Evolutionary conservation across 2,888 invertebrate species (phyloP).

Genomic region (Eledona agricola): DNA sequence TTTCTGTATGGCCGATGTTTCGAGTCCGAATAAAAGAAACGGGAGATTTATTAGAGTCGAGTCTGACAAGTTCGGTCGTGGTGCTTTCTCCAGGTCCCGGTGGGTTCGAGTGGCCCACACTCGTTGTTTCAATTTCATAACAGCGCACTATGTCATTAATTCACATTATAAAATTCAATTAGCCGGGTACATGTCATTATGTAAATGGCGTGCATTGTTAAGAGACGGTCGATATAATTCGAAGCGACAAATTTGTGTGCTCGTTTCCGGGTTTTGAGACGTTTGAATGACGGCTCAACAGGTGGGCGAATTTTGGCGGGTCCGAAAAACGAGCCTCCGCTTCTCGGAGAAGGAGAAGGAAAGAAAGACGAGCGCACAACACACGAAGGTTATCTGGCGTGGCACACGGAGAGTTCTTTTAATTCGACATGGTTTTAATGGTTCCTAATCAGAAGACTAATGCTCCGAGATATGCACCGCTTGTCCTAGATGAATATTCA

Average conservation of each 20-base stretch:
- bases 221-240: background rate
- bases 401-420: slow-evolving; percentile 39
- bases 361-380: too few species aligned
- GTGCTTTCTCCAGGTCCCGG: background rate
- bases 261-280: slow-evolving; percentile 28
- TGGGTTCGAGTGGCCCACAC: slow-evolving; percentile 16
- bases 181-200: slow-evolving; percentile 16
- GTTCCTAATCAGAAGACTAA: slow-evolving; percentile 48
- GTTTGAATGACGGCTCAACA: slow-evolving; percentile 33
- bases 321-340: slow-evolving; percentile 27
- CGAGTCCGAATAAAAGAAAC: too few species aligned
- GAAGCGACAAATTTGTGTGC: slow-evolving; percentile 2
- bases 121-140: slow-evolving; percentile 12
- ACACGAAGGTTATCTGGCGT: slow-evolving; percentile 43
- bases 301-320: too few species aligned
- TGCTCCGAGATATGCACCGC: slow-evolving; percentile 46
- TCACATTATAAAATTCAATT: slow-evolving; percentile 23
- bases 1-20: too few species aligned
- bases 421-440: slow-evolving; percentile 50
- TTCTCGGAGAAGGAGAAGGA: slow-evolving; percentile 35
- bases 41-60: slow-evolving; percentile 1
- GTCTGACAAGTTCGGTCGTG: slow-evolving; percentile 3
- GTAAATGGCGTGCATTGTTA: slow-evolving; percentile 7
- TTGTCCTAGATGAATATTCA: slow-evolving; percentile 50
- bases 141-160: slow-evolving; percentile 20